These are phyloP conservation scores for Biston stratarius DNA, from an alignment of 2,888 invertebrate genomes.

Conservation along the genomic window DNA sequence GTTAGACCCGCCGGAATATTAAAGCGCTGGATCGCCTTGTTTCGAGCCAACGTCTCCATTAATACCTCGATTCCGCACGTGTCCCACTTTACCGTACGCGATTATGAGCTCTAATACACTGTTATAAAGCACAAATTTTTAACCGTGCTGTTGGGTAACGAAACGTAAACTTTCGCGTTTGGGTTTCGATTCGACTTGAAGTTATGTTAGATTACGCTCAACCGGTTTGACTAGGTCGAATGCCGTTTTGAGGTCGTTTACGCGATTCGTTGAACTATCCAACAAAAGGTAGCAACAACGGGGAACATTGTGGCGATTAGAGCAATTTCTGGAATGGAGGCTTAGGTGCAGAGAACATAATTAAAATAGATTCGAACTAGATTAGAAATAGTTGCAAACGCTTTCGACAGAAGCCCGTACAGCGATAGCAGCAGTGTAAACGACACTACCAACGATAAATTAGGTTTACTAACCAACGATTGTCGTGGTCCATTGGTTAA, in stretches of 20 bases:
- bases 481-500: slow-evolving; percentile 45
- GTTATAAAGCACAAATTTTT: slow-evolving; percentile 50
- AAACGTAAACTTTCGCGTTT: slow-evolving; percentile 84
- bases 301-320: slow-evolving; percentile 49
- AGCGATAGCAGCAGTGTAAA: slow-evolving; percentile 43
- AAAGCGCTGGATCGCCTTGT: slow-evolving; percentile 76
- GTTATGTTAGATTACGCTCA: slow-evolving; percentile 82
- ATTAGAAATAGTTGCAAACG: slow-evolving; percentile 71
- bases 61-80: slow-evolving; percentile 85
- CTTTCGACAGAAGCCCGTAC: slow-evolving; percentile 67
- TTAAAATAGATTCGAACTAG: slow-evolving; percentile 75
- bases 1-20: slow-evolving; percentile 54
- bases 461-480: slow-evolving; percentile 61
- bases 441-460: slow-evolving; percentile 53
- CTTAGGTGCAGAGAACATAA: slow-evolving; percentile 60
- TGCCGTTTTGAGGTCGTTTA: slow-evolving; percentile 85
- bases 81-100: slow-evolving; percentile 61
- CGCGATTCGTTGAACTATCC: slow-evolving; percentile 66
- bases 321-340: slow-evolving; percentile 56
- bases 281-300: slow-evolving; percentile 63
- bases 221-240: slow-evolving; percentile 77
- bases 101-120: slow-evolving; percentile 62
- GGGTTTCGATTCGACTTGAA: slow-evolving; percentile 76
- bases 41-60: slow-evolving; percentile 76
- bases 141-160: slow-evolving; percentile 54